Conservation (phyloP, 2,113 vertebrate genomes). For the Dascyllus trimaculatus region DNA sequence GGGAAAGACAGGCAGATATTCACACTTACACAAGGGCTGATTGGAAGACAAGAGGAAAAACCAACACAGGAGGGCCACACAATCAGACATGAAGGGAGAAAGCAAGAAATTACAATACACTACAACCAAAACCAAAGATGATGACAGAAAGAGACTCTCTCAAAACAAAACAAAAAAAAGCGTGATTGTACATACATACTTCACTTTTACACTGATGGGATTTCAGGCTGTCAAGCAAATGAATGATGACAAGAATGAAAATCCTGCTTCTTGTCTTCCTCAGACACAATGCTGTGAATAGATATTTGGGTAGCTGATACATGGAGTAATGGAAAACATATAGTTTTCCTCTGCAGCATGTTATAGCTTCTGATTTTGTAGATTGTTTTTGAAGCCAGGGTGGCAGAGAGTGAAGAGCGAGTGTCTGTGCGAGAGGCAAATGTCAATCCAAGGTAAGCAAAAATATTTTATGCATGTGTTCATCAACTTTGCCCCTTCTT, state of each 20-base stretch:
- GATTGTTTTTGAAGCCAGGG: neutral
- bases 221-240: slow-evolving; percentile 26
- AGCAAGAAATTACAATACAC: no score
- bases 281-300: slow-evolving; percentile 2
- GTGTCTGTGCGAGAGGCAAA: neutral
- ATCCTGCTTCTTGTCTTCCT: neutral
- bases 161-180: no score
- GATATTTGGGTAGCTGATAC: neutral
- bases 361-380: slow-evolving; percentile 27
- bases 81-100: no score
- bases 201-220: slow-evolving; percentile 1
- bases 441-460: slow-evolving; percentile 9
- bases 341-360: slow-evolving; percentile 9
- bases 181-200: neutral
- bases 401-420: neutral
- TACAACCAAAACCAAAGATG: no score
- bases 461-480: slow-evolving; percentile 38
- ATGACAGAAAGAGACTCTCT: no score
- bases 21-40: no score
- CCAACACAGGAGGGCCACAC: no score
- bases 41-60: no score
- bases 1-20: no score
- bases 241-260: slow-evolving; percentile 20
- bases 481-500: neutral
- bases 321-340: neutral